Evolutionary conservation across 2,113 vertebrate species (phyloP), one percentile per base, ranked within the genome.

Genomic region (Ictalurus punctatus): DNA sequence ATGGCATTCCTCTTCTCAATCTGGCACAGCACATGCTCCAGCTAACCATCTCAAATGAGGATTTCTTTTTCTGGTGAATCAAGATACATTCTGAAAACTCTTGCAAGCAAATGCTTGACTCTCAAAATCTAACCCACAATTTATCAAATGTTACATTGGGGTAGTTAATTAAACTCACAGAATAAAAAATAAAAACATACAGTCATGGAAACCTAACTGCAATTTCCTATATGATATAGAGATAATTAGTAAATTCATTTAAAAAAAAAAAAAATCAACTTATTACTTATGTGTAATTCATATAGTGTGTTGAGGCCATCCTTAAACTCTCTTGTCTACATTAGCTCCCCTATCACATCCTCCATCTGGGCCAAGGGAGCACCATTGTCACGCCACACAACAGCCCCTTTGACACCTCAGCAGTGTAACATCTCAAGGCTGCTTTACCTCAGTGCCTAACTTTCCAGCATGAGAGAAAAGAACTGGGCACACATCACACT

Each of bases 311-410:
- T 48, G 63, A 17, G 23, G 61, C 17, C 40, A n/a, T 79, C 25
- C 69, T 73, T 84, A 48, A 74, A 25, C 48, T 59, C 71, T 84
- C 34, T 48, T 48, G 40, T 80, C 71, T 86, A 90, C 89, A 95
- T 97, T 97, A 96, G 95, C 92, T 97, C 95, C 95, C 95, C 92
- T 91, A 95, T 97, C 96, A 97, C 96, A 97, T 96, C 95, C 95
- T 95, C 96, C 94, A 96, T 96, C 96, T 97, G 93, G 95, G 93
- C 94, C 94, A 94, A 94, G 94, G 94, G 97, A 95, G 95, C 87
- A 91, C 94, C 93, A 97, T 98, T 98, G 96, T 98, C 93, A 92
- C 88, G 87, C 92, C 90, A 94, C 91, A 97, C 96, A 97, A 96
- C 95, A 95, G 95, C 95, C 95, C 94, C 93, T 96, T 96, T 98